phyloP scores from a whole-genome alignment of 2,888 invertebrate species.

The Euplagia quadripunctaria region DNA sequence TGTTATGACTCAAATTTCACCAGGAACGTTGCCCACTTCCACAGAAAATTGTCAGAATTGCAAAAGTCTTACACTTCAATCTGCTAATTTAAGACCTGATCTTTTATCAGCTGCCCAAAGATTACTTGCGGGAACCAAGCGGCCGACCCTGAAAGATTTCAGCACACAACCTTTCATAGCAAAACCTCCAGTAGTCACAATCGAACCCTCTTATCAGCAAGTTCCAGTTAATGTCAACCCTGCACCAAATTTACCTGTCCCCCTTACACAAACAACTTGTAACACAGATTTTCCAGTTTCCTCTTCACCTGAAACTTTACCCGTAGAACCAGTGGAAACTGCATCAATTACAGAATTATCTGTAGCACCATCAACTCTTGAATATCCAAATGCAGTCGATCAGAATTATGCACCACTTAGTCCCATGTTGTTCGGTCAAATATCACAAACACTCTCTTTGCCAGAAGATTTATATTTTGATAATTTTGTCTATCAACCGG shows the following conservation, averaged over 20 bases:
- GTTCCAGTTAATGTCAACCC: conserved; percentile 22
- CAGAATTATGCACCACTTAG: conserved; percentile 1
- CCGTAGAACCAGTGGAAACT: not conserved
- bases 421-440: not conserved
- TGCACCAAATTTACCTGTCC: conserved; percentile 15
- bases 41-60: conserved; percentile 11
- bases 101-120: conserved; percentile 20
- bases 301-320: not conserved
- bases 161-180: conserved; percentile 10
- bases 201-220: conserved; percentile 12
- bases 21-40: conserved; percentile 9
- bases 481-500: not conserved
- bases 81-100: conserved; percentile 21
- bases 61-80: conserved; percentile 20
- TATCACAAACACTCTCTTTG: not conserved
- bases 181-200: conserved; percentile 2
- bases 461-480: conserved; percentile 4
- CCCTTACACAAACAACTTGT: conserved; percentile 6
- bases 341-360: not conserved
- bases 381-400: not conserved
- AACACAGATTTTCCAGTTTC: not conserved
- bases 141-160: conserved; percentile 20
- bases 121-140: conserved; percentile 21
- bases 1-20: conserved; percentile 35
- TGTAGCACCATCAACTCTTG: not conserved